Conservation (phyloP, 2,888 invertebrate genomes). For the Griposia aprilina region DNA sequence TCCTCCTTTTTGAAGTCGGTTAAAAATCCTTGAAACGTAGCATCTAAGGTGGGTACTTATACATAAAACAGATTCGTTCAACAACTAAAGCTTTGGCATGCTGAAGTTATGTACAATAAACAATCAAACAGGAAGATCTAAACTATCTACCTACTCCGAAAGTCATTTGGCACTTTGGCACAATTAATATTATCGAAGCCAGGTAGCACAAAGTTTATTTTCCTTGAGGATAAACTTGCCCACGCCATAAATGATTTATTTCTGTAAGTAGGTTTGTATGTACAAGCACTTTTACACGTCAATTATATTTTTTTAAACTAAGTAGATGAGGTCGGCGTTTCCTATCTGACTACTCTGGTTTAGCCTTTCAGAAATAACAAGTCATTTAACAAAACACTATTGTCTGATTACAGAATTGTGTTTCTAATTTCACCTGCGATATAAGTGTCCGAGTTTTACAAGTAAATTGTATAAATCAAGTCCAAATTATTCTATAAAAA, state of each 20-base stretch:
- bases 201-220: neutral
- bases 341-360: no score
- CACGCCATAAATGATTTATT: no score
- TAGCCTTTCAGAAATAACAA: neutral
- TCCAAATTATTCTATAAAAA: neutral
- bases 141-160: neutral
- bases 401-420: neutral
- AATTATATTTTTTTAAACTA: no score
- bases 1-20: no score
- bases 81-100: neutral
- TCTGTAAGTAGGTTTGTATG: no score
- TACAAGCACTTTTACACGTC: no score
- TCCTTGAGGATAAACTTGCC: neutral
- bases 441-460: neutral
- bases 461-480: neutral
- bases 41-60: no score
- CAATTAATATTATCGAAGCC: constrained; percentile 8
- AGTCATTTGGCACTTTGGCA: constrained; percentile 7
- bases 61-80: neutral
- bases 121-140: neutral
- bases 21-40: neutral
- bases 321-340: no score
- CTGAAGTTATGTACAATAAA: neutral
- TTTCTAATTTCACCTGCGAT: neutral
- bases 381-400: neutral